phyloP scores from a whole-genome alignment of 2,797 vertebrate genomes.

The Petrocephalus schoutedeni region DNA sequence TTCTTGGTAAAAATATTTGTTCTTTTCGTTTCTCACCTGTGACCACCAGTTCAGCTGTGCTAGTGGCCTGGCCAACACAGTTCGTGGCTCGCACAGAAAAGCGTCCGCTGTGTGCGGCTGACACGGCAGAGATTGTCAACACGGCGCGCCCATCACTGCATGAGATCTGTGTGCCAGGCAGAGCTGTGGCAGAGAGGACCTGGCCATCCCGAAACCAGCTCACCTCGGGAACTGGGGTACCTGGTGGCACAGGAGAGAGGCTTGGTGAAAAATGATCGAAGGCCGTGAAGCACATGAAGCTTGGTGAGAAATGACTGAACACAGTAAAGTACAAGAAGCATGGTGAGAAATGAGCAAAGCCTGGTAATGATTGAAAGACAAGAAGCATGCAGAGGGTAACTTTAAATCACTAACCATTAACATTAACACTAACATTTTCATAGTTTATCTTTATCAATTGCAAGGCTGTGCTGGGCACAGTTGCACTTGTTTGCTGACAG shows the following conservation, averaged over 20 bases:
- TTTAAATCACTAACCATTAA: not conserved
- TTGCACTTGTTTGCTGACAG: not conserved
- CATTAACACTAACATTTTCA: not conserved
- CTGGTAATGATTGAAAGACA: not conserved
- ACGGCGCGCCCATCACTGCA: constrained; percentile 96
- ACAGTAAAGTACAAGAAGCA: not conserved
- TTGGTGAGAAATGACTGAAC: not conserved
- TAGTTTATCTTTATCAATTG: not conserved
- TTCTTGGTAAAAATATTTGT: not conserved
- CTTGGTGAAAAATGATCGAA: not conserved
- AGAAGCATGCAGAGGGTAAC: not conserved
- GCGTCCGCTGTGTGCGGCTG: constrained; percentile 82
- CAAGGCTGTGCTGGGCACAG: not conserved
- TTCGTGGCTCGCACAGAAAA: constrained; percentile 95
- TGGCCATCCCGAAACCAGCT: constrained; percentile 99
- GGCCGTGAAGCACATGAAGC: not conserved
- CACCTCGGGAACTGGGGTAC: constrained; percentile 96
- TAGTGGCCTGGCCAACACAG: constrained; percentile 93
- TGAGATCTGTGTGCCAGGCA: constrained; percentile 91
- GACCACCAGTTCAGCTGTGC: constrained; percentile 92
- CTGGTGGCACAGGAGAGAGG: constrained; percentile 46
- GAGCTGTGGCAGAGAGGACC: constrained; percentile 82
- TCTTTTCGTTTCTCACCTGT: constrained; percentile 69
- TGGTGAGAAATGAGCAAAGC: not conserved
- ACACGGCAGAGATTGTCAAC: constrained; percentile 83